Conservation (phyloP, 1,140 invertebrate species). For the Papilio helenus region DNA sequence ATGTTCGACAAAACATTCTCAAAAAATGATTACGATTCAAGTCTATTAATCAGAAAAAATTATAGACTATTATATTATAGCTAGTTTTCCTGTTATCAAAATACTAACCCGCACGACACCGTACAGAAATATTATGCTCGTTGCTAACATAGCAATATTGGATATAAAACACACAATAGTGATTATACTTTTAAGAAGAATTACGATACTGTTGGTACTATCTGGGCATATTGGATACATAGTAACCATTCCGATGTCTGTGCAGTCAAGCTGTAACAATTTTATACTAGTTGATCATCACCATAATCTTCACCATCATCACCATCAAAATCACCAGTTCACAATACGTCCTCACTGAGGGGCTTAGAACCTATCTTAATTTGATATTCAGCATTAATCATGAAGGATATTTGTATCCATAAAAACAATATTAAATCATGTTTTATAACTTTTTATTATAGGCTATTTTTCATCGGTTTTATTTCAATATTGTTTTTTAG, state of each 20-base stretch:
- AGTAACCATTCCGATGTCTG: slow-evolving; percentile 7
- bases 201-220: slow-evolving; percentile 4
- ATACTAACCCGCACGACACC: slow-evolving; percentile 40
- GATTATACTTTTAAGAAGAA: background rate
- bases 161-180: slow-evolving; percentile 17
- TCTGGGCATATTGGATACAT: slow-evolving; percentile 17
- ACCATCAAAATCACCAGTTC: no score
- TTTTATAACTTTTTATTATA: no score
- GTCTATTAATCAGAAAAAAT: background rate
- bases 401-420: background rate
- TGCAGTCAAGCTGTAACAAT: slow-evolving; percentile 11
- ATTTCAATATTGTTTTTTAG: no score
- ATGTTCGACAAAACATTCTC: background rate
- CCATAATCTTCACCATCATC: no score
- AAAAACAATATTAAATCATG: no score
- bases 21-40: background rate
- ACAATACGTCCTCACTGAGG: no score
- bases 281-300: no score
- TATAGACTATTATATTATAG: no score
- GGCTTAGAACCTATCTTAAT: no score
- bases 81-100: background rate
- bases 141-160: slow-evolving; percentile 36
- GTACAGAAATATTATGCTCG: slow-evolving; percentile 43
- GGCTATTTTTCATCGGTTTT: no score
- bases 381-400: background rate